A percentile compares a stretch with the other conserved stretches of the same genome.
Conservation (phyloP, 2,888 invertebrate species). For the Crematogaster levior region DNA sequence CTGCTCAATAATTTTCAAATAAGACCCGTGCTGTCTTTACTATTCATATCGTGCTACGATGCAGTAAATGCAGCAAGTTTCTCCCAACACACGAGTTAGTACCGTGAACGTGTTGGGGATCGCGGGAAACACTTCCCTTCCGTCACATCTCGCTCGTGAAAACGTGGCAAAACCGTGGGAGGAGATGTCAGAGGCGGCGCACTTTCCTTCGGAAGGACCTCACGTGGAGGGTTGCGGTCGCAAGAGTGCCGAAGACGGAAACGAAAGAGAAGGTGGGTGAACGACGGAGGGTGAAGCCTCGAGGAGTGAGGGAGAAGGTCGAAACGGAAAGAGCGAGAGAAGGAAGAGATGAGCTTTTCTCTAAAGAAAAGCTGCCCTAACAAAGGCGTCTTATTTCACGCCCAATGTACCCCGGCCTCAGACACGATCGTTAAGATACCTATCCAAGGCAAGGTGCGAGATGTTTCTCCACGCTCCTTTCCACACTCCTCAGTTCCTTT, state of each 20-base stretch:
- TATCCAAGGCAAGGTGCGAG: conserved; percentile 77
- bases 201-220: conserved; percentile 58
- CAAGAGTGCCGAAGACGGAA: conserved; percentile 57
- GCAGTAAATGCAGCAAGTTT: not conserved
- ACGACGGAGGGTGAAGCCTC: conserved; percentile 29
- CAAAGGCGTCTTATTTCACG: conserved; percentile 82
- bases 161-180: conserved; percentile 51
- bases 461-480: conserved; percentile 50
- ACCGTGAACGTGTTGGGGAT: not conserved
- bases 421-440: conserved; percentile 83
- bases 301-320: not conserved
- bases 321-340: conserved; percentile 31
- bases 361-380: conserved; percentile 75
- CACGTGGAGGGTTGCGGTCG: conserved; percentile 60
- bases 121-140: conserved; percentile 21
- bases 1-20: not conserved
- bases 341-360: conserved; percentile 46
- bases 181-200: conserved; percentile 54
- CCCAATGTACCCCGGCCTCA: conserved; percentile 80
- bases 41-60: not conserved
- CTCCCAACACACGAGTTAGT: conserved; percentile 5
- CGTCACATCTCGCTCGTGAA: conserved; percentile 44
- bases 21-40: too few species aligned
- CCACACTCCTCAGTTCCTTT: conserved; percentile 19
- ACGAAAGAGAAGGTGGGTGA: conserved; percentile 53